Evolutionary conservation across 2,113 vertebrate species (phyloP).

Genomic region (Circaetus gallicus): DNA sequence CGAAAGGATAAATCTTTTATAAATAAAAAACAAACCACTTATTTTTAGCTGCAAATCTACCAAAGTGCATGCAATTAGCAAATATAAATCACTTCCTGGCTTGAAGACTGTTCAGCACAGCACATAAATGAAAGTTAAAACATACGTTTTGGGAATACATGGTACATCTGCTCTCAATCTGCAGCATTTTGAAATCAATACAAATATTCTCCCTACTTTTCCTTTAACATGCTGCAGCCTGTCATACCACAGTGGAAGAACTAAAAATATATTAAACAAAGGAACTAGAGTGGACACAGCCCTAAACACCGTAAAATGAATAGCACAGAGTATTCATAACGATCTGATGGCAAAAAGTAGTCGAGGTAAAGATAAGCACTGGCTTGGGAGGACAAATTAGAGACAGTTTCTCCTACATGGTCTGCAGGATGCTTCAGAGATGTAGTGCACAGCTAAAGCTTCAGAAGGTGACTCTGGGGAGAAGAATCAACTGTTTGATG

Average conservation of each 20-base stretch:
- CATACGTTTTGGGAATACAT: conserved; percentile 20
- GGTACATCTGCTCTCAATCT: conserved; percentile 77
- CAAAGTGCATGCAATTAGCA: conserved; percentile 62
- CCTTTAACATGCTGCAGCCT: conserved; percentile 42
- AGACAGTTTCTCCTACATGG: background rate
- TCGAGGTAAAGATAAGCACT: background rate
- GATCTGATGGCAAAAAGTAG: background rate
- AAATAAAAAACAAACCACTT: conserved; percentile 54
- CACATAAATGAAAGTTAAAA: conserved; percentile 66
- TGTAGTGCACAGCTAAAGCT: background rate
- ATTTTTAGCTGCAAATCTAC: conserved; percentile 67
- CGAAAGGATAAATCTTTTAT: conserved; percentile 17
- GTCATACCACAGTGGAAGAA: background rate
- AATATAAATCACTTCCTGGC: conserved; percentile 67
- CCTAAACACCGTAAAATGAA: background rate
- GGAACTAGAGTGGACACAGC: background rate
- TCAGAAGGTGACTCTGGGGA: background rate
- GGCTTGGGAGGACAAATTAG: background rate
- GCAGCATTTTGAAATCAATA: conserved; percentile 61
- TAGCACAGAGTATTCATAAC: background rate
- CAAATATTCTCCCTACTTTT: conserved; percentile 66
- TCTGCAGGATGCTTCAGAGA: background rate
- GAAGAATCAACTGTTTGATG: background rate
- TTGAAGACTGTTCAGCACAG: conserved; percentile 36
- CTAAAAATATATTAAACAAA: conserved; percentile 37